Percentiles rank a stretch among this genome's conserved stretches.
These are phyloP conservation scores for Mythimna ferrago DNA, from an alignment of 2,888 invertebrate species.

Conservation along the genomic window DNA sequence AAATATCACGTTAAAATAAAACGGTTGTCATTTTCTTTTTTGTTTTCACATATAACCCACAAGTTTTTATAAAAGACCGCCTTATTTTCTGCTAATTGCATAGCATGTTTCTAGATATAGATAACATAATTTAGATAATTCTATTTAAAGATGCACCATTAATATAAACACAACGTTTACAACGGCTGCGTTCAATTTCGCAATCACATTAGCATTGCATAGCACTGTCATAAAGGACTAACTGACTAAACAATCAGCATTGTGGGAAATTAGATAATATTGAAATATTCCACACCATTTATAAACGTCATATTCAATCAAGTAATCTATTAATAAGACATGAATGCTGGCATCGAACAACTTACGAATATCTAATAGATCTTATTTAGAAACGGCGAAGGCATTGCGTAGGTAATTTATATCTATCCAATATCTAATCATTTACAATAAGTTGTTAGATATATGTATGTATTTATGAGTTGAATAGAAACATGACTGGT, in stretches of 20 bases:
- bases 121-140: conserved; percentile 34
- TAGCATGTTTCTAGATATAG: conserved; percentile 40
- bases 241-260: conserved; percentile 58
- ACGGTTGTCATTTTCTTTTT: not conserved
- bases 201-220: conserved; percentile 45
- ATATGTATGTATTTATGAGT: conserved; percentile 60
- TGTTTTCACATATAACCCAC: not conserved
- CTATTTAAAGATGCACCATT: conserved; percentile 40
- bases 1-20: not conserved
- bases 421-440: conserved; percentile 63
- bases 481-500: conserved; percentile 76
- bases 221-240: conserved; percentile 37
- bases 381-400: conserved; percentile 57
- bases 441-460: conserved; percentile 64
- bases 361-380: conserved; percentile 63
- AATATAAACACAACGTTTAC: conserved; percentile 24
- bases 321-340: conserved; percentile 69
- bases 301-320: conserved; percentile 74
- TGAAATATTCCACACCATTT: conserved; percentile 68
- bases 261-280: conserved; percentile 60
- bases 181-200: conserved; percentile 41
- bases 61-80: conserved; percentile 19
- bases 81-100: conserved; percentile 41
- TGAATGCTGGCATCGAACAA: conserved; percentile 60
- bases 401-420: conserved; percentile 65